These are phyloP conservation scores for Sminthopsis crassicaudata DNA, from an alignment of 2,113 vertebrate species.

Conservation along the genomic window DNA sequence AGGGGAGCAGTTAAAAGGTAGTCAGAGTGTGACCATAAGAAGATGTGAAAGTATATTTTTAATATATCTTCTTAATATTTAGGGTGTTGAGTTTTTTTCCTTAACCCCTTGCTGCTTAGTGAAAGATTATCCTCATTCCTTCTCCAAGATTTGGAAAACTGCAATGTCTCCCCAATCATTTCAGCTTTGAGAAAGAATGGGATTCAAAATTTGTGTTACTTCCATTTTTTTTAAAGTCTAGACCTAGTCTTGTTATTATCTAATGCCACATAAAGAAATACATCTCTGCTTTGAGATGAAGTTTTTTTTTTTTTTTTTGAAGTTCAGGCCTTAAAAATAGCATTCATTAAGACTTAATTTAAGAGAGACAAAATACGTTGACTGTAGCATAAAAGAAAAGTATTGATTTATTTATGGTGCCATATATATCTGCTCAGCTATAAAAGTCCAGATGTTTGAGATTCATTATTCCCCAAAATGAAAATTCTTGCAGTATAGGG, in stretches of 20 bases:
- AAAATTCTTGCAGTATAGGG: slow-evolving; percentile 63
- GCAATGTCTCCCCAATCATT: neutral
- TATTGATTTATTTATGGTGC: slow-evolving; percentile 70
- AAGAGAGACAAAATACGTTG: slow-evolving; percentile 49
- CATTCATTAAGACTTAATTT: slow-evolving; percentile 58
- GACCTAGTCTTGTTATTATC: slow-evolving; percentile 29
- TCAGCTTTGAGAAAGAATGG: neutral
- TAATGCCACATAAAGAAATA: slow-evolving; percentile 53
- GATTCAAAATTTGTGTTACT: slow-evolving; percentile 1
- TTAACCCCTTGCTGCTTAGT: neutral
- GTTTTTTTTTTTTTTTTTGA: slow-evolving; percentile 43
- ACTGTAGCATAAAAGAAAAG: slow-evolving; percentile 67
- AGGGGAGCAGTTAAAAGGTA: neutral
- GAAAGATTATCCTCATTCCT: neutral
- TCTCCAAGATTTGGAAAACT: slow-evolving; percentile 6
- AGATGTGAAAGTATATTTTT: neutral
- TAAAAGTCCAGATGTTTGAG: slow-evolving; percentile 72
- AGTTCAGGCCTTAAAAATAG: slow-evolving; percentile 41
- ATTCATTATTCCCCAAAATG: slow-evolving; percentile 62
- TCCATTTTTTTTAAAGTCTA: neutral
- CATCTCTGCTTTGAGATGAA: slow-evolving; percentile 42
- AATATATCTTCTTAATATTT: neutral
- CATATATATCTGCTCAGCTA: slow-evolving; percentile 68
- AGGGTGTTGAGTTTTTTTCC: neutral
- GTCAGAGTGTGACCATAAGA: neutral